Evolutionary conservation across 2,797 vertebrate species (phyloP), one percentile per base, ranked within the genome.

Genomic region (Sardinella longiceps): DNA sequence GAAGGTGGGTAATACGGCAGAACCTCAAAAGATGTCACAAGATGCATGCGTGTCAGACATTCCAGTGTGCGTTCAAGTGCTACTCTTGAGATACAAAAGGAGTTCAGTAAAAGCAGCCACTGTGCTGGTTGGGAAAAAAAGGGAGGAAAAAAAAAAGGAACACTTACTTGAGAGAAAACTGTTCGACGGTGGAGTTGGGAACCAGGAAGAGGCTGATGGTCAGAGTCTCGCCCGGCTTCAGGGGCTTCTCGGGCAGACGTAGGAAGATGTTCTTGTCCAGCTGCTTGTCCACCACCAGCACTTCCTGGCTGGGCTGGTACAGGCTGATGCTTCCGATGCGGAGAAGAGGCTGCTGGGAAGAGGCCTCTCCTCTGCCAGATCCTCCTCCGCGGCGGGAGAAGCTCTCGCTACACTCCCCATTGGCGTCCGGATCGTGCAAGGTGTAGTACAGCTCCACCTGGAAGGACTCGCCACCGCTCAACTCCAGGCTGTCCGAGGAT

Each of bases 251-350:
- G 0, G 98, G 98, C 89, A 99, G 93, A 88, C 97, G 94, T 88
- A 99, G 96, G 93, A 99, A 97, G 94, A 99, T 87, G 89, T 98
- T 98, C 48, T 96, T 95, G 28, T 99, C 98, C 84, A 99, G 89
- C 84, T 92, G 95, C 51, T 99, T 98, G 92, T 99, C 98, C 89
- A 98, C 96, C 92, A 98, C 93, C 77, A 95, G 93, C 88, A 95
- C 96, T 83, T 94, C 92, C 0, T 96, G 92, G 5, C 92, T 93
- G 0, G 96, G 95, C 92, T 97, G 97, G 92, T 98, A 96, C 48
- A 99, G 94, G 91, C 96, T 97, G 94, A 99, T 95, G 92, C 98
- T 99, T 3, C 98, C 98, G 0, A 99, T 98, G 80, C 98, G 96
- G 89, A 99, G 96, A 87, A 99, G 94, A 0, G 98, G 98, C 91